Evolutionary conservation across 2,113 vertebrate species (phyloP).

Genomic region (Oryzias woworae): DNA sequence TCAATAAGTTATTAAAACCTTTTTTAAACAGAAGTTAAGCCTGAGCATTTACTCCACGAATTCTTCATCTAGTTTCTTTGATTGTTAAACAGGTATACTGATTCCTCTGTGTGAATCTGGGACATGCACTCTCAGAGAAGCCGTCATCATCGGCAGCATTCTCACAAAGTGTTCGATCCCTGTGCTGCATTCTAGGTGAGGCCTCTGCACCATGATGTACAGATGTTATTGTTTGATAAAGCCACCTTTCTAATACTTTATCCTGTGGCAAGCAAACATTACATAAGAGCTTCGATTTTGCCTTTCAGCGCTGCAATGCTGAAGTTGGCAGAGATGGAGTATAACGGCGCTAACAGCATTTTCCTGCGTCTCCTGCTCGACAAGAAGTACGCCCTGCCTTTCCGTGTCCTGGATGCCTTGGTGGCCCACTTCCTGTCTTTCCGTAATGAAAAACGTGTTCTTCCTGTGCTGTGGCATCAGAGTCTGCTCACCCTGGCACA

Average conservation of each 20-base stretch:
- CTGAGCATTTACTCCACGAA: neutral
- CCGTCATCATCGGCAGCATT: constrained; percentile 95
- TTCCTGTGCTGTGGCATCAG: constrained; percentile 98
- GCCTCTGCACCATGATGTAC: neutral
- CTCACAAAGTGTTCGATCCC: constrained; percentile 95
- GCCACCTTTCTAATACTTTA: neutral
- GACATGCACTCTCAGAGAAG: constrained; percentile 93
- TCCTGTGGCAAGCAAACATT: neutral
- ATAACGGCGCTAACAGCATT: constrained; percentile 96
- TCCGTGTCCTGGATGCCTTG: constrained; percentile 95
- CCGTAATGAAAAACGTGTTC: constrained; percentile 81
- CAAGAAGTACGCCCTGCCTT: constrained; percentile 97
- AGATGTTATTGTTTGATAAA: neutral
- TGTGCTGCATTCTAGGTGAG: constrained; percentile 93
- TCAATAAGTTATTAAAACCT: too few relatives aligned
- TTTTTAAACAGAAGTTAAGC: too few relatives aligned
- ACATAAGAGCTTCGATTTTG: constrained; percentile 16
- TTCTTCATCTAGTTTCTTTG: neutral
- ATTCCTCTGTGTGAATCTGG: constrained; percentile 95
- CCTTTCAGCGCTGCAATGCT: constrained; percentile 89
- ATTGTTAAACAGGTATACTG: constrained; percentile 84
- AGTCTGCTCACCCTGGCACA: constrained; percentile 89
- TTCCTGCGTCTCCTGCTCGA: constrained; percentile 94
- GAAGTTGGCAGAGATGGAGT: constrained; percentile 95
- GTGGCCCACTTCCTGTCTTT: constrained; percentile 95